These are phyloP conservation scores for Clivina fossor DNA, from an alignment of 2,888 invertebrate species.

Conservation along the genomic window DNA sequence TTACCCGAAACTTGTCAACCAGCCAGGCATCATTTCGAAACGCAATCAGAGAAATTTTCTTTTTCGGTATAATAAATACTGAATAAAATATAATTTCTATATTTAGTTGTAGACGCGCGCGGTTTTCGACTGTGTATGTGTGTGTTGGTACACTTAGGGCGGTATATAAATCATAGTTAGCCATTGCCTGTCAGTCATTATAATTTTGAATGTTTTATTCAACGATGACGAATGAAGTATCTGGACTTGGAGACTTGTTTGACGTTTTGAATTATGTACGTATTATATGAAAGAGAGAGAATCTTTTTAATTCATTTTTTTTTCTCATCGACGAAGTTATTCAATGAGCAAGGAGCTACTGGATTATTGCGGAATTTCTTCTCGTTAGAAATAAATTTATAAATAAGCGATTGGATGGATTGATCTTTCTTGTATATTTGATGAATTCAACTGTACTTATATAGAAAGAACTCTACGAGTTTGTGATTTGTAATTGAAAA, in stretches of 20 bases:
- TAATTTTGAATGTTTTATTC: slow-evolving; percentile 30
- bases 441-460: no score
- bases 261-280: slow-evolving; percentile 26
- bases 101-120: slow-evolving; percentile 25
- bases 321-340: no score
- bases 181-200: slow-evolving; percentile 11
- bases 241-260: slow-evolving; percentile 14
- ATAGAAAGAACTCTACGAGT: no score
- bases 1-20: slow-evolving; percentile 11
- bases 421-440: no score
- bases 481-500: no score
- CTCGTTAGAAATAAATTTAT: slow-evolving; percentile 21
- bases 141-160: slow-evolving; percentile 10
- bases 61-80: slow-evolving; percentile 25
- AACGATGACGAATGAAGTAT: slow-evolving; percentile 19
- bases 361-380: no score
- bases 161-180: slow-evolving; percentile 16
- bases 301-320: no score
- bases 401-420: no score
- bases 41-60: slow-evolving; percentile 25
- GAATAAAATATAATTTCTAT: slow-evolving; percentile 30
- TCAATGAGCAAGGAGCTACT: no score
- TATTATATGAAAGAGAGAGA: no score
- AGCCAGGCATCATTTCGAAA: background rate
- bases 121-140: no score